A percentile compares a stretch with the other conserved stretches of the same genome.
phyloP scores from a whole-genome alignment of 1,140 invertebrate genomes.

The Drosophila equinoxialis region DNA sequence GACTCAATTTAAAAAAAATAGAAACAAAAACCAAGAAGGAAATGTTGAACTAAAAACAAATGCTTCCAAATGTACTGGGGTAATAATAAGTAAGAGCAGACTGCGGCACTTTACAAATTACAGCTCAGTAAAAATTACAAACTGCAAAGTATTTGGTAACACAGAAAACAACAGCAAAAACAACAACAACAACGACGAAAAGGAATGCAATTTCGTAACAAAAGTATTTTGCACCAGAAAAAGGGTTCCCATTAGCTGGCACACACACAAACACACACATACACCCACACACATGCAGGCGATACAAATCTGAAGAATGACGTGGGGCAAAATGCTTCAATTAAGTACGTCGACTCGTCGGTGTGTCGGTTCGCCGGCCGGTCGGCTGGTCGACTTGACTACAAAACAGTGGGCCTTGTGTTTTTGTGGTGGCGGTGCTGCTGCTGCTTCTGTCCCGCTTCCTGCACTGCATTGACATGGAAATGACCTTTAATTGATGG shows the following conservation, averaged over 20 bases:
- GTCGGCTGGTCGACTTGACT: conserved; percentile 1
- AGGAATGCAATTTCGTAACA: conserved; percentile 63
- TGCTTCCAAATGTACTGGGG: conserved; percentile 2
- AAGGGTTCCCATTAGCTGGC: conserved; percentile 4
- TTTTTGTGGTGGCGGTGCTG: conserved; percentile 28
- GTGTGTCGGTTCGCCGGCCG: neutral
- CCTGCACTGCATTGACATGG: conserved; percentile 70
- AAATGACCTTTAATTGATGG: conserved; percentile 81
- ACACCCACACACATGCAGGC: conserved; percentile 37
- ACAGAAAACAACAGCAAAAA: neutral
- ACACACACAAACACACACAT: neutral
- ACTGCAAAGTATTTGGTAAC: conserved; percentile 69
- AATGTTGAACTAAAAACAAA: conserved; percentile 20
- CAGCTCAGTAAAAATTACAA: conserved; percentile 75
- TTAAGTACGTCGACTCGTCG: conserved; percentile 28
- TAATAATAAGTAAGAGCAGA: conserved; percentile 17
- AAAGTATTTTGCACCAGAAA: conserved; percentile 54
- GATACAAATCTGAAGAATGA: conserved; percentile 60
- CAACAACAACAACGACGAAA: neutral
- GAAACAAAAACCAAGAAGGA: neutral
- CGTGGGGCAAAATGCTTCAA: conserved; percentile 64
- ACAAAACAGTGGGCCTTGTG: conserved; percentile 28
- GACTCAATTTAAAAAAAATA: conserved; percentile 56
- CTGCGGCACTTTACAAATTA: conserved; percentile 72
- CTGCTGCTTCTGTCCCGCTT: neutral